phyloP scores from a whole-genome alignment of 1,140 invertebrate species.

The Zaprionus camerounensis region DNA sequence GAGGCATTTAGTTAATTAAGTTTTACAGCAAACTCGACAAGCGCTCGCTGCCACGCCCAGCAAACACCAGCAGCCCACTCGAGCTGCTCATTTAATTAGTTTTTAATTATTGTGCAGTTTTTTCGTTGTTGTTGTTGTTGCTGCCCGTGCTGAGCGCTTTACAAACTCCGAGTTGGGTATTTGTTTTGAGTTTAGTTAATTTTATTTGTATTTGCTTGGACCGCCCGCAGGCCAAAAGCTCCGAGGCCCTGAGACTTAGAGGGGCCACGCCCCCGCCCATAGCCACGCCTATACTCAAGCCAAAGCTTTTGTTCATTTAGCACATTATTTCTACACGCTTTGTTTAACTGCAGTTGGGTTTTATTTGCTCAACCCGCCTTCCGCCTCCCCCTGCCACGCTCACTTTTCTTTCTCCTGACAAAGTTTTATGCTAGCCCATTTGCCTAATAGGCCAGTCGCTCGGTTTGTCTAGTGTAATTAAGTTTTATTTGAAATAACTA shows the following conservation, averaged over 20 bases:
- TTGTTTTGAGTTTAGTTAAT: slow-evolving; percentile 76
- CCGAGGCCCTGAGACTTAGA: background rate
- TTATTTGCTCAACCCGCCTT: slow-evolving; percentile 36
- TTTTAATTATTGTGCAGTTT: slow-evolving; percentile 75
- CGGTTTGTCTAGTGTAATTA: slow-evolving; percentile 60
- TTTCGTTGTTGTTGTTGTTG: slow-evolving; percentile 33
- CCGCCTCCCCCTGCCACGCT: background rate
- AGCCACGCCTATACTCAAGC: slow-evolving; percentile 23
- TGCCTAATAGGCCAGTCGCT: slow-evolving; percentile 63
- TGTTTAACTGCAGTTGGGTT: slow-evolving; percentile 72
- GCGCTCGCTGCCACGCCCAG: slow-evolving; percentile 17
- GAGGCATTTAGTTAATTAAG: slow-evolving; percentile 77
- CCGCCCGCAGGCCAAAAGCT: slow-evolving; percentile 18
- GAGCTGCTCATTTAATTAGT: slow-evolving; percentile 67
- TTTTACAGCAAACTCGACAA: slow-evolving; percentile 67
- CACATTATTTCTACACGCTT: slow-evolving; percentile 76
- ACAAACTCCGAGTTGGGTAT: slow-evolving; percentile 51
- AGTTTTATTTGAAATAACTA: slow-evolving; percentile 60
- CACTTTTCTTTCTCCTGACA: slow-evolving; percentile 12
- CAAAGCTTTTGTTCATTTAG: slow-evolving; percentile 59
- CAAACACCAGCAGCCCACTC: slow-evolving; percentile 14
- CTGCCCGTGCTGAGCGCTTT: slow-evolving; percentile 23
- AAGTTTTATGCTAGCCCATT: slow-evolving; percentile 71
- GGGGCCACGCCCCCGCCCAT: background rate
- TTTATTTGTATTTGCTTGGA: slow-evolving; percentile 75